phyloP scores from a whole-genome alignment of 30 jellyfish, hydroid and myxozoan genomes.

The Cassiopea xamachana region DNA sequence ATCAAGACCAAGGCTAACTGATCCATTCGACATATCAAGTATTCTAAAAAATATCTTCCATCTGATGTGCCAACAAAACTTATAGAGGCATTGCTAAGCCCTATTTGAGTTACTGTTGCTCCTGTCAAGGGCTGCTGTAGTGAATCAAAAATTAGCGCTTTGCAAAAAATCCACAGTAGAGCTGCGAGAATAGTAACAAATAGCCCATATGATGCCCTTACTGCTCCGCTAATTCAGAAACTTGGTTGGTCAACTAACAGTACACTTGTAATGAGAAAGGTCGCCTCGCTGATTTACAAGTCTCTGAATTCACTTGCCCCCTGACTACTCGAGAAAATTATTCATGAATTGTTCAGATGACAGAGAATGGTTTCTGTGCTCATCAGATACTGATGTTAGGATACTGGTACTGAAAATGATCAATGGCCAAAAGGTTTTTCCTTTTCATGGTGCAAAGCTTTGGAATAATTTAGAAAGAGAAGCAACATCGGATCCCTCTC shows the following conservation, averaged over 20 bases:
- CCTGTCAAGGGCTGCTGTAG: not conserved
- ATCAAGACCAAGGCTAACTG: conserved; percentile 12
- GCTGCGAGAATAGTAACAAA: conserved; percentile 31
- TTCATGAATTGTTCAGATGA: not conserved
- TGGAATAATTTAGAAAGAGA: conserved; percentile 26
- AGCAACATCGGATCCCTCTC: not conserved
- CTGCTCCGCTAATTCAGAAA: not conserved
- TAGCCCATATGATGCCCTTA: conserved; percentile 1
- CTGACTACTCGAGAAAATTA: conserved; percentile 5
- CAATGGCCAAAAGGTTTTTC: conserved; percentile 16
- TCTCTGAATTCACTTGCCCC: conserved; percentile 15
- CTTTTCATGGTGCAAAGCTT: conserved; percentile 2
- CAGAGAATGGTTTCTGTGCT: not conserved
- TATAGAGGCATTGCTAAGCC: conserved; percentile 39
- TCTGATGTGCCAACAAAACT: not conserved
- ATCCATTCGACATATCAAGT: conserved; percentile 8
- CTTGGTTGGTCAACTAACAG: not conserved
- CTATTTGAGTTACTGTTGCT: conserved; percentile 46
- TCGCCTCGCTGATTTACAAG: conserved; percentile 6
- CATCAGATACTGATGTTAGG: conserved; percentile 15
- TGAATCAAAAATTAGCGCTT: not conserved
- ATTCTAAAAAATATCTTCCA: conserved; percentile 24
- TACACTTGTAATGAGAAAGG: not conserved
- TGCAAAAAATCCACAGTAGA: conserved; percentile 23
- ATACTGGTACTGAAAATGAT: not conserved